These are phyloP conservation scores for Chelonus formosanus DNA, from an alignment of 2,888 invertebrate species.

Conservation along the genomic window DNA sequence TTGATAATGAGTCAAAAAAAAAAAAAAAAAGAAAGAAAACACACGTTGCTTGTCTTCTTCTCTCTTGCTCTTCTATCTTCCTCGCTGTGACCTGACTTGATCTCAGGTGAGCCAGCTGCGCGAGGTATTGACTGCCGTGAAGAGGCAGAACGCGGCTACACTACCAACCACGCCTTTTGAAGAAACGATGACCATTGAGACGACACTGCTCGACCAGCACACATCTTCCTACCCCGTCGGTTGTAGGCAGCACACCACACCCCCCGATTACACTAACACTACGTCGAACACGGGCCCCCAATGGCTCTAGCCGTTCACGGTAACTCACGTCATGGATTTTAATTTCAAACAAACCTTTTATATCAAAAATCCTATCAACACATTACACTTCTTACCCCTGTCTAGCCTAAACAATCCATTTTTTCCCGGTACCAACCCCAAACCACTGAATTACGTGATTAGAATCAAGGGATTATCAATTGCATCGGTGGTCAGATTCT, in stretches of 20 bases:
- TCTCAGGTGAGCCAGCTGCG: constrained; percentile 65
- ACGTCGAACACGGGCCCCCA: constrained; percentile 60
- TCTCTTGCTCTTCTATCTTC: constrained; percentile 36
- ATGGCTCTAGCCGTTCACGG: constrained; percentile 65
- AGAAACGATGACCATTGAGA: constrained; percentile 63
- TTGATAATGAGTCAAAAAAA: not conserved
- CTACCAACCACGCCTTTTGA: constrained; percentile 60
- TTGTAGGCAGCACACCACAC: constrained; percentile 65
- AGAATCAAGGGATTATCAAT: not conserved
- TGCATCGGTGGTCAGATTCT: no score
- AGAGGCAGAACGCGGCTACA: constrained; percentile 60
- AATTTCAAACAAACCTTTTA: constrained; percentile 42
- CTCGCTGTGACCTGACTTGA: constrained; percentile 54
- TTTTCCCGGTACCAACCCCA: not conserved
- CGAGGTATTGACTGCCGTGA: constrained; percentile 63
- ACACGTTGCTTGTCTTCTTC: constrained; percentile 3
- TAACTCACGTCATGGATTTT: constrained; percentile 66
- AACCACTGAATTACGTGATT: no score
- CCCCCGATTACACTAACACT: constrained; percentile 64
- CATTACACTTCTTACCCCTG: not conserved
- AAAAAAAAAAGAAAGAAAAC: not conserved
- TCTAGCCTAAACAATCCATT: not conserved
- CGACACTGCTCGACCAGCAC: constrained; percentile 63
- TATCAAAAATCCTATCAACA: not conserved
- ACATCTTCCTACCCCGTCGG: constrained; percentile 61